Evolutionary conservation across 2,797 vertebrate genomes (phyloP).

Genomic region (Chloroceryle inda): DNA sequence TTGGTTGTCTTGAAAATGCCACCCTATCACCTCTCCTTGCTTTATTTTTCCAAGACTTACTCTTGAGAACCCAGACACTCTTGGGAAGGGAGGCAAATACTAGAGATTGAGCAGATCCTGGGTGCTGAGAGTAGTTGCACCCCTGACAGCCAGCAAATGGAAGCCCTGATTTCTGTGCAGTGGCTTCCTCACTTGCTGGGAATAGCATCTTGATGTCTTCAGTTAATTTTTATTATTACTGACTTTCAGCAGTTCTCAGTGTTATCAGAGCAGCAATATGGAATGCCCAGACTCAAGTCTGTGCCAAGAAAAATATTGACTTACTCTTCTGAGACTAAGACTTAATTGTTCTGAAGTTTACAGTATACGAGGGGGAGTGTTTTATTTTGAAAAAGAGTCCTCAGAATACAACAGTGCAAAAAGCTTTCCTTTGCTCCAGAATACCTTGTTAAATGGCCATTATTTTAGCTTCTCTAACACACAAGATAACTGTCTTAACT

Average conservation of each 20-base stretch:
- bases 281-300: background rate
- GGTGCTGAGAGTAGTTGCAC: background rate
- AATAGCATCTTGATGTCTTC: background rate
- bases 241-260: slow-evolving; percentile 5
- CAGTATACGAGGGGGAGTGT: background rate
- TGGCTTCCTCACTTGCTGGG: slow-evolving; percentile 23
- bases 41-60: background rate
- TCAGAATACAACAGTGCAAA: background rate
- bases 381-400: slow-evolving; percentile 15
- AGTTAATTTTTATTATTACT: slow-evolving; percentile 32
- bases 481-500: slow-evolving; percentile 37
- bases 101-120: background rate
- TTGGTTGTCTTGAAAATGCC: background rate
- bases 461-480: slow-evolving; percentile 26
- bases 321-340: slow-evolving; percentile 48
- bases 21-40: background rate
- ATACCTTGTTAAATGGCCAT: background rate
- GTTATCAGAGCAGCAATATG: slow-evolving; percentile 30
- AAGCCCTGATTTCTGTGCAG: background rate
- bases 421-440: background rate
- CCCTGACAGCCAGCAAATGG: slow-evolving; percentile 14
- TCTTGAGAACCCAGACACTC: background rate
- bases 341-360: slow-evolving; percentile 69
- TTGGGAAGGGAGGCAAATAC: background rate
- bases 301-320: slow-evolving; percentile 59